Percentiles rank a stretch among this genome's conserved stretches.
phyloP scores from a whole-genome alignment of 2,797 vertebrate genomes.

The Rhynchotus rufescens region DNA sequence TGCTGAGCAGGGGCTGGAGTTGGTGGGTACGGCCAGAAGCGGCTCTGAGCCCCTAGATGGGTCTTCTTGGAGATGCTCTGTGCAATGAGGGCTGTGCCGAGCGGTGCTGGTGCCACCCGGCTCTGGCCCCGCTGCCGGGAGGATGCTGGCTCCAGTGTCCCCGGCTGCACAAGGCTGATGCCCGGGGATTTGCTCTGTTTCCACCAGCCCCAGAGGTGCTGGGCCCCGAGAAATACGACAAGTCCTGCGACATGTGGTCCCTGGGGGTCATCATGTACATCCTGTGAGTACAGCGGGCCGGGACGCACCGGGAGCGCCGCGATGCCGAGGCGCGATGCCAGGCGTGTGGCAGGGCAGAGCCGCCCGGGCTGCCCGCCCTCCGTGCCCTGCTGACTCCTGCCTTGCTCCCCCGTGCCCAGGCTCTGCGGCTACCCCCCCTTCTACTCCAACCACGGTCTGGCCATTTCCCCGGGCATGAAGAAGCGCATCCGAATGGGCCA shows the following conservation, averaged over 20 bases:
- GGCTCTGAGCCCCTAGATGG: background rate
- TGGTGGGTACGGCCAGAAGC: background rate
- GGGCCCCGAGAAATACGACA: conserved; percentile 98
- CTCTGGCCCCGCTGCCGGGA: background rate
- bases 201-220: conserved; percentile 93
- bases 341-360: too few species aligned
- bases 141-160: background rate
- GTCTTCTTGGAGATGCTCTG: background rate
- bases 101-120: too few species aligned
- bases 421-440: conserved; percentile 97
- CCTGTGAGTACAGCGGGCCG: conserved; percentile 84
- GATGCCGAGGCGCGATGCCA: too few species aligned
- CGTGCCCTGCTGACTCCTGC: background rate
- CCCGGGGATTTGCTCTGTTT: background rate
- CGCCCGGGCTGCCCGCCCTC: background rate
- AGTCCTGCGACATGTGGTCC: conserved; percentile 99
- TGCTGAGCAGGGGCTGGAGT: background rate
- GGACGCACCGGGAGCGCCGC: too few species aligned
- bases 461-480: conserved; percentile 99
- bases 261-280: conserved; percentile 99
- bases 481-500: conserved; percentile 94
- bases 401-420: conserved; percentile 67
- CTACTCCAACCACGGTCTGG: conserved; percentile 96
- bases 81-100: background rate
- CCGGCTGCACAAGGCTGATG: background rate